These are phyloP conservation scores for Hetaerina americana DNA, from an alignment of 1,140 invertebrate species.

Conservation along the genomic window DNA sequence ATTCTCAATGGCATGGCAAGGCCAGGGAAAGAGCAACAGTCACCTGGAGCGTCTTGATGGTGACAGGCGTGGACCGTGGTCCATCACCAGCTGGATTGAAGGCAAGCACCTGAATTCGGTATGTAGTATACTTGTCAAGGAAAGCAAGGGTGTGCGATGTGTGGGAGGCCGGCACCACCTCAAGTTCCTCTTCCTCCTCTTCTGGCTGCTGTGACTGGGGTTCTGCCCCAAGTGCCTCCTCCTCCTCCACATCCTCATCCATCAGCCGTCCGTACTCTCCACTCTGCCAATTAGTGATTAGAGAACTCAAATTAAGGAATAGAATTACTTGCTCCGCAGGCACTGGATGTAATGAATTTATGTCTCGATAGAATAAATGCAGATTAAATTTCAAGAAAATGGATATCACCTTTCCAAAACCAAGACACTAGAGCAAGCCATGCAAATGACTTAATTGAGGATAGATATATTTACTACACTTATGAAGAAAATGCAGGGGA, in stretches of 20 bases:
- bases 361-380: too few species aligned
- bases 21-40: too few species aligned
- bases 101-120: constrained; percentile 82
- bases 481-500: too few species aligned
- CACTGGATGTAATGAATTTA: too few species aligned
- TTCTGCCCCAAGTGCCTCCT: constrained; percentile 30
- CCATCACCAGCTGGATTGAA: constrained; percentile 96
- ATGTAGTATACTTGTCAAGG: constrained; percentile 87
- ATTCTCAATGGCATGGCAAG: background rate
- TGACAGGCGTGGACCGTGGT: constrained; percentile 64
- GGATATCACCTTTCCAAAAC: too few species aligned
- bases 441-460: too few species aligned
- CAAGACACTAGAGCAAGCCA: too few species aligned
- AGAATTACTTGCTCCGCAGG: too few species aligned
- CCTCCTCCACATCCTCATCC: constrained; percentile 50
- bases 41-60: constrained; percentile 55
- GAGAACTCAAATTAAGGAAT: too few species aligned
- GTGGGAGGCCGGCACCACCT: constrained; percentile 76
- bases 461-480: too few species aligned
- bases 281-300: background rate
- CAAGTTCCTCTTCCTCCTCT: constrained; percentile 70
- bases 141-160: constrained; percentile 72
- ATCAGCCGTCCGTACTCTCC: background rate
- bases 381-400: too few species aligned
- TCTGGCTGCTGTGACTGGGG: background rate